Conservation (phyloP, 2,797 vertebrate species). For the Anableps anableps region DNA sequence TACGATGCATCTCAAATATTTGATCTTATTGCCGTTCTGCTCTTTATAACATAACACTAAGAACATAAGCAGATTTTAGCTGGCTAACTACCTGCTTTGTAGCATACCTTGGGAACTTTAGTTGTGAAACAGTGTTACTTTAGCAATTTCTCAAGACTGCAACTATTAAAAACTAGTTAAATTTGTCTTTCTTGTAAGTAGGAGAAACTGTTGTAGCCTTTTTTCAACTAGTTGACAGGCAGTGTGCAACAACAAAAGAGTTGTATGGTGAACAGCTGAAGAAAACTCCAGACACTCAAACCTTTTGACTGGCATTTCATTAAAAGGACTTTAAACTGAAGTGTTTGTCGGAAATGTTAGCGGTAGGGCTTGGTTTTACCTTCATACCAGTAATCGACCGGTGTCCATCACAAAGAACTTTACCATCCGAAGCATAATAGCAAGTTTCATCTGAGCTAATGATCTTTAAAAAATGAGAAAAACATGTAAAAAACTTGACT, state of each 20-base stretch:
- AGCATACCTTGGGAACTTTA: too few species aligned
- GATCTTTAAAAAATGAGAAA: conserved; percentile 25
- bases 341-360: not conserved
- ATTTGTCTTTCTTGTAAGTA: too few species aligned
- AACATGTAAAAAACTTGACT: conserved; percentile 37
- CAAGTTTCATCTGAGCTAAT: not conserved
- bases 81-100: too few species aligned
- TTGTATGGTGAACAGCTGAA: not conserved
- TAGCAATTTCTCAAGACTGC: too few species aligned
- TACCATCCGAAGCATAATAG: not conserved
- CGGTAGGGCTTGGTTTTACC: not conserved
- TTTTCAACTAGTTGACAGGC: not conserved
- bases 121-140: too few species aligned
- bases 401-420: not conserved
- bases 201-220: not conserved
- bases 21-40: too few species aligned
- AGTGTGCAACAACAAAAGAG: not conserved
- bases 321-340: not conserved
- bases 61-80: too few species aligned
- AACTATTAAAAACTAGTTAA: too few species aligned
- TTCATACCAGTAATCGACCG: not conserved
- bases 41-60: too few species aligned
- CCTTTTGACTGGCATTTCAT: not conserved
- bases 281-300: not conserved
- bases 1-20: too few species aligned